Evolutionary conservation across 2,888 invertebrate species (phyloP), one percentile per base, ranked within the genome.

Genomic region (Chrysolina oricalcia): DNA sequence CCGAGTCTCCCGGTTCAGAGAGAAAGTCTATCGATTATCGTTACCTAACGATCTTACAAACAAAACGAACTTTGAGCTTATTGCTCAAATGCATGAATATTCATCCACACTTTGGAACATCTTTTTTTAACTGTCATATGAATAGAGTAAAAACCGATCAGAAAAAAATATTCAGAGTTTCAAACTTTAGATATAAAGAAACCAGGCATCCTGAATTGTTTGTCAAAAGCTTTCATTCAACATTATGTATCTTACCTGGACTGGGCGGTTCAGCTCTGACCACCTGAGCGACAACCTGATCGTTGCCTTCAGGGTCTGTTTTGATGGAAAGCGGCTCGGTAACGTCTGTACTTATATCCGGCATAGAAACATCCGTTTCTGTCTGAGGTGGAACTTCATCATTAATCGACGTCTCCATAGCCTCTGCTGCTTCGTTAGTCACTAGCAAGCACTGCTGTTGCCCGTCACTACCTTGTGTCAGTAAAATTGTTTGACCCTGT

Each of bases 241-340:
- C 35, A 35, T 35, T 35, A 21, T 21, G 13, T 40, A 19, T 85
- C 85, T 89, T 88, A 95, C 96, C 96, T 83, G 95, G 95, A 81
- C 95, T 94, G 46, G 95, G 95, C 82, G 94, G 92, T 86, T 95
- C 95, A 0, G 96, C 95, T 90, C 95, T 94, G 72, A 96, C 93
- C 73, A 96, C 93, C 89, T 96, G 96, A 77, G 96, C 96, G 75
- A 96, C 95, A 85, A 96, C 94, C 89, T 96, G 95, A 86, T 93
- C 93, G 10, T 89, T 88, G 27, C 56, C 73, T 11, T 76, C 76
- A 15, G 66, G 21, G 85, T 91, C 91, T 77, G 90, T 90, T 86
- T 91, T 85, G 11, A 84, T 80, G 0, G 81, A 79, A 35, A 85
- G 75, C 0, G 84, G 85, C 17, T 82, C 83, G 10, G 81, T 81